A percentile compares a stretch with the other conserved stretches of the same genome.
These are phyloP conservation scores for Agrypnus murinus DNA, from an alignment of 2,888 invertebrate genomes.

Conservation along the genomic window DNA sequence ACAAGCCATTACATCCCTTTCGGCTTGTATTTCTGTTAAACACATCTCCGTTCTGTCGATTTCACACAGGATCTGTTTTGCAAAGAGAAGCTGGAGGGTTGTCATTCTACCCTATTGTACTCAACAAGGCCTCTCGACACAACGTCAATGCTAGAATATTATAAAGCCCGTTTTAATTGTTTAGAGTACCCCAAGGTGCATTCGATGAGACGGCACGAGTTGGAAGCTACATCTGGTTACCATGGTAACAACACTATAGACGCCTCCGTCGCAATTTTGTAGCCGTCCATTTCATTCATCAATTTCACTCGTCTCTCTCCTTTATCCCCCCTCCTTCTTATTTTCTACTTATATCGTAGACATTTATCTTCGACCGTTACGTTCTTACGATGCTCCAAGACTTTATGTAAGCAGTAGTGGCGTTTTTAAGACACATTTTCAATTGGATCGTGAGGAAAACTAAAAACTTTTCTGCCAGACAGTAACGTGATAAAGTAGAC, in stretches of 20 bases:
- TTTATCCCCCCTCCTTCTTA: neutral
- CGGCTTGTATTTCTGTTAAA: constrained; percentile 9
- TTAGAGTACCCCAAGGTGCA: constrained; percentile 23
- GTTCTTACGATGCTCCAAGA: constrained; percentile 10
- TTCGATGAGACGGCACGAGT: constrained; percentile 1
- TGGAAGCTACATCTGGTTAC: constrained; percentile 21
- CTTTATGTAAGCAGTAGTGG: constrained; percentile 26
- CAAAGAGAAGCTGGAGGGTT: neutral
- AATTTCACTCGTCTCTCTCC: constrained; percentile 28
- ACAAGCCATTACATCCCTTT: neutral
- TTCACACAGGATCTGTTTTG: neutral
- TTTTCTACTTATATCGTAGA: constrained; percentile 19
- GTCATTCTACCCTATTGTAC: constrained; percentile 17
- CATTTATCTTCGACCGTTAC: constrained; percentile 21
- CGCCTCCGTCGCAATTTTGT: constrained; percentile 32
- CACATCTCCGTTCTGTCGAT: constrained; percentile 1
- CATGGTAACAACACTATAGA: constrained; percentile 30
- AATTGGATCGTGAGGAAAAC: constrained; percentile 17
- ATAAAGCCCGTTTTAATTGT: constrained; percentile 31
- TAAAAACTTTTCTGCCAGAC: constrained; percentile 16
- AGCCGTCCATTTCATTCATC: constrained; percentile 35
- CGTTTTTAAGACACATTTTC: constrained; percentile 17
- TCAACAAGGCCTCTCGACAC: neutral
- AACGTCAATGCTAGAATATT: neutral
- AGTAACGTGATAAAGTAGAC: constrained; percentile 2